Evolutionary conservation across 2,888 invertebrate genomes (phyloP).

Genomic region (Drosophila eohydei): DNA sequence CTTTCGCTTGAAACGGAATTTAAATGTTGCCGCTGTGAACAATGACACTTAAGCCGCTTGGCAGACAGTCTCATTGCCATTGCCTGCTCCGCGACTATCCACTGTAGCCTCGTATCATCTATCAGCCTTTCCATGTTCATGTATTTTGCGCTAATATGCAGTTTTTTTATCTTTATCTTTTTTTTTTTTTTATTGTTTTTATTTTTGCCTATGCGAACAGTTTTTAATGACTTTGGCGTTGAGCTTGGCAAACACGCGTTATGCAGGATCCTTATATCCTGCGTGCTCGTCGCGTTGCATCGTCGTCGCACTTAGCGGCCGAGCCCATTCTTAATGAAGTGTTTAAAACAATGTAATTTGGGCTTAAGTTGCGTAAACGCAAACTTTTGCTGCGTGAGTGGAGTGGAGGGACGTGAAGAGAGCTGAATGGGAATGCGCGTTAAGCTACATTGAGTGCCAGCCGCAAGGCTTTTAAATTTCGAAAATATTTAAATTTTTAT

Average conservation of each 20-base stretch:
- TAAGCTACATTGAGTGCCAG: constrained; percentile 61
- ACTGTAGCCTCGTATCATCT: constrained; percentile 41
- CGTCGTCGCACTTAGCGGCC: constrained; percentile 36
- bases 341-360: constrained; percentile 79
- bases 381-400: constrained; percentile 42
- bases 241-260: constrained; percentile 76
- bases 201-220: constrained; percentile 76
- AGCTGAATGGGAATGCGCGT: constrained; percentile 29
- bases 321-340: constrained; percentile 75
- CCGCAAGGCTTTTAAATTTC: constrained; percentile 68
- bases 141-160: constrained; percentile 80
- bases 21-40: constrained; percentile 67
- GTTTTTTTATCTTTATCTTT: constrained; percentile 49
- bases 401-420: neutral
- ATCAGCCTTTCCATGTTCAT: constrained; percentile 48
- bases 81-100: neutral
- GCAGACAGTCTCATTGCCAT: constrained; percentile 57
- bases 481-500: constrained; percentile 79
- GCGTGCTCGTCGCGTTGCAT: constrained; percentile 26
- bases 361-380: constrained; percentile 65
- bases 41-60: constrained; percentile 78
- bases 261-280: constrained; percentile 61
- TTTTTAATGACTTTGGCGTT: constrained; percentile 78
- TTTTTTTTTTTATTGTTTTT: constrained; percentile 11
- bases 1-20: constrained; percentile 67